Conservation (phyloP, 1,140 invertebrate species). For the Bombus polaris region DNA sequence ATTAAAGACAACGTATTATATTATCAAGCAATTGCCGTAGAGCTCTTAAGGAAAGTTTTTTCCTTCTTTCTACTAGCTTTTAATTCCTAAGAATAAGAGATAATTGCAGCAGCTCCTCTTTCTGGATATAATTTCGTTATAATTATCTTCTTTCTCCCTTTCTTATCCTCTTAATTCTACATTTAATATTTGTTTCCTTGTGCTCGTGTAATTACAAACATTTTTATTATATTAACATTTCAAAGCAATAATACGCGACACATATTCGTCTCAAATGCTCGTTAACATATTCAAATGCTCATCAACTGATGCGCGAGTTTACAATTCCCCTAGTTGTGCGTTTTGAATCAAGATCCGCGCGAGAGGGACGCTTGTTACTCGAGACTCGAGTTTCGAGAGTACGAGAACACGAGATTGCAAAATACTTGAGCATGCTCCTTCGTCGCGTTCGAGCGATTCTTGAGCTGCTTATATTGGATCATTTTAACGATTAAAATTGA, state of each 20-base stretch:
- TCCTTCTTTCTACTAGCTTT: not conserved
- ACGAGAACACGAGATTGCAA: not conserved
- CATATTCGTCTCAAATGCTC: not conserved
- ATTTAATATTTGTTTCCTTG: too few relatives aligned
- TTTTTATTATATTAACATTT: not conserved
- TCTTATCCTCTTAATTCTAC: not conserved
- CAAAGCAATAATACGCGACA: not conserved
- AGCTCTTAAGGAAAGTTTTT: not conserved
- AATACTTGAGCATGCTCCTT: not conserved
- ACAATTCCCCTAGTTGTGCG: not conserved
- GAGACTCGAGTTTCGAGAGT: not conserved
- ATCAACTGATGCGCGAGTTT: not conserved
- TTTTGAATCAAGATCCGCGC: not conserved
- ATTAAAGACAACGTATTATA: not conserved
- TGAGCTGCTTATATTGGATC: too few relatives aligned
- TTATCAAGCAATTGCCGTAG: not conserved
- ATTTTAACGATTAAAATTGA: not conserved
- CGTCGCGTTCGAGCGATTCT: not conserved
- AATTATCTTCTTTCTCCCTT: not conserved
- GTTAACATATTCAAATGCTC: not conserved
- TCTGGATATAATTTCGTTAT: not conserved
- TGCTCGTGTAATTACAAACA: too few relatives aligned
- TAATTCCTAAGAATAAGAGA: not conserved
- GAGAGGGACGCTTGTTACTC: not conserved
- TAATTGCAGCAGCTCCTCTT: not conserved